Evolutionary conservation across 2,888 invertebrate genomes (phyloP).

Genomic region (Ophion slaviceki): DNA sequence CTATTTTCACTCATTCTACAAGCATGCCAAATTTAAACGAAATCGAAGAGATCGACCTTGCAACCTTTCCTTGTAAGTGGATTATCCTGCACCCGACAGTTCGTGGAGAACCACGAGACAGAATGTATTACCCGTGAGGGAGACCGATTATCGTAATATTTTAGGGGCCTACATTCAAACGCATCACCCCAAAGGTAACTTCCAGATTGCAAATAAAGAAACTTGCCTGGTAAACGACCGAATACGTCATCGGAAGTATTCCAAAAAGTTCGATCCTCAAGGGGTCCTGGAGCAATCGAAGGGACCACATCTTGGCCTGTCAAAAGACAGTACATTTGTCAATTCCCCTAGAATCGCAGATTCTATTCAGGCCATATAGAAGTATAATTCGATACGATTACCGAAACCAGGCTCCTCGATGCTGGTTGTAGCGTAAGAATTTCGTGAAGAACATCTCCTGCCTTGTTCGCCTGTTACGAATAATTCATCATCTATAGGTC

Average conservation of each 20-base stretch:
- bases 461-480: slow-evolving; percentile 51
- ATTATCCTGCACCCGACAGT: too few species aligned
- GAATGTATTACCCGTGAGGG: not conserved
- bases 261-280: slow-evolving; percentile 59
- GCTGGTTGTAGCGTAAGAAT: slow-evolving; percentile 26
- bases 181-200: not conserved
- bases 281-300: slow-evolving; percentile 54
- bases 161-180: not conserved
- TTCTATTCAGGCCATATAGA: not conserved
- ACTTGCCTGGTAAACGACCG: slow-evolving; percentile 43
- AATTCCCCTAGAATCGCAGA: not conserved
- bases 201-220: not conserved
- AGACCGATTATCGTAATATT: not conserved
- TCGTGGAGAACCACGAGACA: not conserved
- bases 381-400: not conserved
- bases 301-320: slow-evolving; percentile 38
- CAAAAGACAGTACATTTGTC: not conserved
- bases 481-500: not conserved
- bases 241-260: slow-evolving; percentile 40
- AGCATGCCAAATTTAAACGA: too few species aligned
- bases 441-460: slow-evolving; percentile 47
- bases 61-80: too few species aligned
- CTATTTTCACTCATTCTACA: too few species aligned
- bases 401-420: slow-evolving; percentile 18
- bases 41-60: too few species aligned